These are phyloP conservation scores for Melitaea cinxia DNA, from an alignment of 1,140 invertebrate genomes.

Conservation along the genomic window DNA sequence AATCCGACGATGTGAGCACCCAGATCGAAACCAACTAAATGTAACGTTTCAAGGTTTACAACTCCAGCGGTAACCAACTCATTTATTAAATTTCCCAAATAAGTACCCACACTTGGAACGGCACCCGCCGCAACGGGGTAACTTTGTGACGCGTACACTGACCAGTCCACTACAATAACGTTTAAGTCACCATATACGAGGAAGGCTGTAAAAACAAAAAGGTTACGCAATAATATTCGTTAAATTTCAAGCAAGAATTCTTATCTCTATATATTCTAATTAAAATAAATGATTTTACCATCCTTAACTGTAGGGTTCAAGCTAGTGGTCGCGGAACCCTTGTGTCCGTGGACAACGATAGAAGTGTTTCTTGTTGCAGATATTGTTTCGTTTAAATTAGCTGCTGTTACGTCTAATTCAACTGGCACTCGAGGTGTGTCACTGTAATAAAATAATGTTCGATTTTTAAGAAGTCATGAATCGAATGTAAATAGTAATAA, in stretches of 20 bases:
- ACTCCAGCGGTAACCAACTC: conserved; percentile 14
- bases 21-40: conserved; percentile 91
- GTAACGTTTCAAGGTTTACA: conserved; percentile 56
- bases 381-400: neutral
- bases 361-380: conserved; percentile 35
- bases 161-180: conserved; percentile 64
- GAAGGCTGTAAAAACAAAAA: conserved; percentile 44
- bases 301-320: conserved; percentile 52
- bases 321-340: conserved; percentile 40
- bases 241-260: neutral
- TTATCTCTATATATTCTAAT: neutral
- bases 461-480: no score
- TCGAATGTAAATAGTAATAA: no score
- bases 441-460: conserved; percentile 31
- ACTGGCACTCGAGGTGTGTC: conserved; percentile 25
- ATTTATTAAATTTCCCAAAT: conserved; percentile 41
- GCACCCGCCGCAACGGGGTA: conserved; percentile 41
- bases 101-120: conserved; percentile 48
- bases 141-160: conserved; percentile 37
- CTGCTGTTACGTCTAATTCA: conserved; percentile 14
- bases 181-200: conserved; percentile 40
- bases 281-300: conserved; percentile 35
- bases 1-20: conserved; percentile 94
- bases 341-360: conserved; percentile 56
- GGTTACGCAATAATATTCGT: neutral